Evolutionary conservation across 2,797 vertebrate species (phyloP).

Genomic region (Amazonetta brasiliensis): DNA sequence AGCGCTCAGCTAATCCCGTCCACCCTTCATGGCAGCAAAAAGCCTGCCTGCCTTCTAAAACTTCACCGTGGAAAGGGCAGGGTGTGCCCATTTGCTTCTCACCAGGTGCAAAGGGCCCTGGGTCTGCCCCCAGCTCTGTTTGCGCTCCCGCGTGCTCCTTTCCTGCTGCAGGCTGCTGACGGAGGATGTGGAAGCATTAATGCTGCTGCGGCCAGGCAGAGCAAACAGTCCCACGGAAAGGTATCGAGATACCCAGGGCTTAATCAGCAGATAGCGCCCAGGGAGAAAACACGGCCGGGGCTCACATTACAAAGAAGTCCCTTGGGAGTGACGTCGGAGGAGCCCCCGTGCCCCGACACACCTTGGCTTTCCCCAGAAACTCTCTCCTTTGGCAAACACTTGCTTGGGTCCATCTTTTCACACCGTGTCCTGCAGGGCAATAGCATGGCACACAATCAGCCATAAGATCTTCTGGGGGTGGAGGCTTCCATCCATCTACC

Average conservation of each 20-base stretch:
- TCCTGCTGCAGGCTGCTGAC: neutral
- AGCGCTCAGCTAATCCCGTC: rapidly evolving
- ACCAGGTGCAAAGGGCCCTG: neutral
- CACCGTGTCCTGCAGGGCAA: neutral
- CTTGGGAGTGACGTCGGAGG: neutral
- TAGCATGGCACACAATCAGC: neutral
- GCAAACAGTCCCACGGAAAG: constrained; percentile 33
- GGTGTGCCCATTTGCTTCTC: rapidly evolving
- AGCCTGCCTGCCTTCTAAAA: neutral
- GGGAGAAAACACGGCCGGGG: neutral
- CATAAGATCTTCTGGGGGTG: neutral
- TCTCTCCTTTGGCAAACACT: neutral
- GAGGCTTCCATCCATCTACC: rapidly evolving
- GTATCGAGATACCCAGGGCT: neutral
- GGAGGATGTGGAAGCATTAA: neutral
- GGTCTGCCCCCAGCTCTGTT: neutral
- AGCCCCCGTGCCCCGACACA: neutral
- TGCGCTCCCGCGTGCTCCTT: neutral
- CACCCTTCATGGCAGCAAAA: rapidly evolving
- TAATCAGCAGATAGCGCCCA: constrained; percentile 25
- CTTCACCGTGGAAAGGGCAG: rapidly evolving
- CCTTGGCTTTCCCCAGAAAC: neutral
- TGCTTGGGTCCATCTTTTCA: rapidly evolving
- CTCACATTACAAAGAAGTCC: neutral
- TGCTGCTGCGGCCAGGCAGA: neutral